Evolutionary conservation across 2,888 invertebrate genomes (phyloP).

Genomic region (Oscheius onirici): DNA sequence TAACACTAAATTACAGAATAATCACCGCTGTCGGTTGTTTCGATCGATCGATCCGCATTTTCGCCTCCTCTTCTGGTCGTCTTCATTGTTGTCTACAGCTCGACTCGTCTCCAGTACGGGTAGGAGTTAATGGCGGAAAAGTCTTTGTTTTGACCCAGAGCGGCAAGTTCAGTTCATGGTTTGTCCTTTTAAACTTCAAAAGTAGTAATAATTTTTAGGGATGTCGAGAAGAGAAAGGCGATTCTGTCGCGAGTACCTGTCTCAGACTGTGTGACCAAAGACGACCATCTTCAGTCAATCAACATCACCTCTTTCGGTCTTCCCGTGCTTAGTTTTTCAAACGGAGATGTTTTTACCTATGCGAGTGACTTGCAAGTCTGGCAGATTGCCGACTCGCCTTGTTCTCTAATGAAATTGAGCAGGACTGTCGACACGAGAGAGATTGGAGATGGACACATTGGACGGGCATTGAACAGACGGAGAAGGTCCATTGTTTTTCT

Average conservation of each 20-base stretch:
- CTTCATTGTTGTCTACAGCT: conserved; percentile 36
- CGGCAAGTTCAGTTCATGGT: conserved; percentile 47
- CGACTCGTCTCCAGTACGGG: conserved; percentile 43
- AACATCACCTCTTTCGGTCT: conserved; percentile 36
- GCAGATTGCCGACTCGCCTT: conserved; percentile 26
- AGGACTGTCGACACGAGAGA: background rate
- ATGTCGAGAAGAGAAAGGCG: conserved; percentile 34
- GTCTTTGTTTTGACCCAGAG: conserved; percentile 44
- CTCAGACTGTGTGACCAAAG: conserved; percentile 44
- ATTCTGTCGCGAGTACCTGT: conserved; percentile 38
- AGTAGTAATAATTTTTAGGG: conserved; percentile 19
- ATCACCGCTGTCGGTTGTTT: conserved; percentile 43
- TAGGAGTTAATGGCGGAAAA: conserved; percentile 45
- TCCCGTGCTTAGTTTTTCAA: conserved; percentile 44
- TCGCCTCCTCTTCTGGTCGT: conserved; percentile 36
- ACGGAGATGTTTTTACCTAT: conserved; percentile 48
- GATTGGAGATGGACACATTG: conserved; percentile 37
- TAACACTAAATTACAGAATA: conserved; percentile 28
- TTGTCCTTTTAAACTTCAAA: conserved; percentile 7
- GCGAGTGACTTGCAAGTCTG: conserved; percentile 30
- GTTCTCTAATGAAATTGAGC: conserved; percentile 17
- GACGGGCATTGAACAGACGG: conserved; percentile 38
- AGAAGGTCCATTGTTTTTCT: conserved; percentile 30
- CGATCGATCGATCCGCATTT: conserved; percentile 45
- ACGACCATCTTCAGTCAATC: conserved; percentile 29